Evolutionary conservation across 2,888 invertebrate species (phyloP), one percentile per base, ranked within the genome.

Genomic region (Dynastes maya): DNA sequence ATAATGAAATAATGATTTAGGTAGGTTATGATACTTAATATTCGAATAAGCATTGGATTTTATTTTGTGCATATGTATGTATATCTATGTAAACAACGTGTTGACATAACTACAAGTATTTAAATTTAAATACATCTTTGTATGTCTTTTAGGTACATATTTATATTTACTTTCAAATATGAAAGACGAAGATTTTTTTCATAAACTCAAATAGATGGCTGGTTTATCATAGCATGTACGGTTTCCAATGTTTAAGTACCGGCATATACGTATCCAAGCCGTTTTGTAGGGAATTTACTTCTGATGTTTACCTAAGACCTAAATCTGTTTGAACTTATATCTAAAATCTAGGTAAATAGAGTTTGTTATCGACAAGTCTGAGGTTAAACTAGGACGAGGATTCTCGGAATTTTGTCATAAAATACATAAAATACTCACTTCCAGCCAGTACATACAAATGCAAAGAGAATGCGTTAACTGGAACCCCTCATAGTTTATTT

Each of bases 291-390:
- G 40, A 72, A 37, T 40, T 58, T 72, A 74, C 72, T 61, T 74
- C 13, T 74, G 45, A 61, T 74, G 29, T 74, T 74, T 74, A 45
- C 72, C 37, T 55, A 68, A 76, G 64, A 67, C 55, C 53, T 64
- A 68, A 55, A 53, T 58, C 67, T 76, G 67, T 76, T 76, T 76
- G 76, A 67, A 76, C 55, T 55, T 67, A 55, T 58, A 76, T 67
- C 68, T 76, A 55, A 74, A 40, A 45, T 61, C 27, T 45, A 22
- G 61, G 61, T 74, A 74, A 74, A 74, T 74, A 74, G 13, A 74
- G 45, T 40, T 29, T 45, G 45, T 74, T 74, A 74, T 74, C 72
- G 61, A 74, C 45, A 74, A 74, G 40, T 40, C 45, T 74, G 29
- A 8, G 55, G 29, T 51, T 68, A 29, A 29, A 63, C 63, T 27